Conservation (phyloP, 1,140 invertebrate species). For the Maniola jurtina region DNA sequence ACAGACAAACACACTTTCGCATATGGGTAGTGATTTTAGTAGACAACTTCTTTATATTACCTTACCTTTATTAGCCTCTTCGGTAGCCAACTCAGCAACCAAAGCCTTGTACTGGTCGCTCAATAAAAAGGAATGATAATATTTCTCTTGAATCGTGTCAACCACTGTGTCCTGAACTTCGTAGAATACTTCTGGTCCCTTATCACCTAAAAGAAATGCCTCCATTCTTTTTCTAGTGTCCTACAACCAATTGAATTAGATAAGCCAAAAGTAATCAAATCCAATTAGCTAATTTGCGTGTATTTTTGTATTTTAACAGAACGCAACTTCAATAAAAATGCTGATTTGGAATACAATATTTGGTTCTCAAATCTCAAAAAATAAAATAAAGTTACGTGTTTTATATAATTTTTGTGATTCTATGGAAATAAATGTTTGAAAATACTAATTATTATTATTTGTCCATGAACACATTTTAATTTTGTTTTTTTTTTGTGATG, state of each 20-base stretch:
- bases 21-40: too few relatives aligned
- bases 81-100: slow-evolving; percentile 84
- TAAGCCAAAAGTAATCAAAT: neutral
- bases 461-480: too few relatives aligned
- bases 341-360: too few relatives aligned
- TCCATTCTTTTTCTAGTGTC: slow-evolving; percentile 90
- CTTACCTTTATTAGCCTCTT: slow-evolving; percentile 80
- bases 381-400: too few relatives aligned
- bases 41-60: slow-evolving; percentile 4
- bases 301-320: too few relatives aligned
- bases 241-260: slow-evolving; percentile 40
- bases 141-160: slow-evolving; percentile 89
- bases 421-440: too few relatives aligned
- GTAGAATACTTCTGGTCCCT: slow-evolving; percentile 93
- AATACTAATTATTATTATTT: too few relatives aligned
- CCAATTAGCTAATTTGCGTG: neutral
- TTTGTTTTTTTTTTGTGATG: too few relatives aligned
- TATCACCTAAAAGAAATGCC: slow-evolving; percentile 90
- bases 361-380: too few relatives aligned
- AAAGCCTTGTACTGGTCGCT: slow-evolving; percentile 91
- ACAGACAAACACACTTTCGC: too few relatives aligned
- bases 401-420: too few relatives aligned
- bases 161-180: slow-evolving; percentile 91
- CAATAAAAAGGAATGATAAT: slow-evolving; percentile 92
- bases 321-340: too few relatives aligned